A percentile compares a stretch with the other conserved stretches of the same genome.
These are phyloP conservation scores for Babyrousa celebensis DNA, from an alignment of 2,797 vertebrate species.

Conservation along the genomic window DNA sequence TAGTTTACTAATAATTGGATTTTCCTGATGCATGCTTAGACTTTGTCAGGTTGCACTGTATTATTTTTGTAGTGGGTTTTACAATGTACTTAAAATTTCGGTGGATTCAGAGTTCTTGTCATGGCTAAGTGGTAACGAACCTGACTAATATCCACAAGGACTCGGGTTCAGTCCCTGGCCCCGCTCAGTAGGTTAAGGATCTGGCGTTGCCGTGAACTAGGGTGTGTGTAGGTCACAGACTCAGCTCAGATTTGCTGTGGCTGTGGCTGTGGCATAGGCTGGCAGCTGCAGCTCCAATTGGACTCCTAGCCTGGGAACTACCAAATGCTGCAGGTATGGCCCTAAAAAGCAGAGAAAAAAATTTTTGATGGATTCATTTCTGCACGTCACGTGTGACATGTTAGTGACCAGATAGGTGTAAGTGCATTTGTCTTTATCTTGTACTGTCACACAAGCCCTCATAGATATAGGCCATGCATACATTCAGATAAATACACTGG, in stretches of 20 bases:
- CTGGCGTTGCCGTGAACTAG: too few relatives aligned
- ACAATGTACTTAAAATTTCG: not conserved
- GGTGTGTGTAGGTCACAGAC: too few relatives aligned
- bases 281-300: too few relatives aligned
- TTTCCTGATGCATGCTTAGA: not conserved
- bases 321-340: too few relatives aligned
- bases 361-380: not conserved
- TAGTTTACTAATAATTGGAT: constrained; percentile 30
- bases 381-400: not conserved
- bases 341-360: too few relatives aligned
- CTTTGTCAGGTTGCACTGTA: not conserved
- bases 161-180: too few relatives aligned
- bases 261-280: too few relatives aligned
- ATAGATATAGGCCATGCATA: not conserved
- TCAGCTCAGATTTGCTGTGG: too few relatives aligned
- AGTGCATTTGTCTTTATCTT: not conserved
- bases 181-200: too few relatives aligned
- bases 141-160: too few relatives aligned
- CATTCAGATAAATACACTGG: not conserved
- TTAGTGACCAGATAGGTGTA: not conserved
- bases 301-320: too few relatives aligned
- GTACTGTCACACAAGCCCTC: not conserved
- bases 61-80: constrained; percentile 23
- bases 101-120: not conserved
- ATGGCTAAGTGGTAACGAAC: too few relatives aligned